phyloP scores from a whole-genome alignment of 2,113 vertebrate genomes.

The Mus pahari region DNA sequence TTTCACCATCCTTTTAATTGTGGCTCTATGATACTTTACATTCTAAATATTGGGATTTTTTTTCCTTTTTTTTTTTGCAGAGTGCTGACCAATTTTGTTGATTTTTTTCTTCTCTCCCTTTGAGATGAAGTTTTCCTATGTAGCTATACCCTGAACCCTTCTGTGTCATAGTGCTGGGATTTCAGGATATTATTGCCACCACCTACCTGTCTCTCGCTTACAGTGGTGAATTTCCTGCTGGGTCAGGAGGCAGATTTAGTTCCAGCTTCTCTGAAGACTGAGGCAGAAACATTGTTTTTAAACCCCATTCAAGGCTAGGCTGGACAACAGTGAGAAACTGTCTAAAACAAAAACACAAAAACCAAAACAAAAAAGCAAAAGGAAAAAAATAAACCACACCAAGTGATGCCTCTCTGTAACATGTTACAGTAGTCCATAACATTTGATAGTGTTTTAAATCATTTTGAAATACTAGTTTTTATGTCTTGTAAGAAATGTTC shows the following conservation, averaged over 20 bases:
- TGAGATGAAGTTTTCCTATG: background rate
- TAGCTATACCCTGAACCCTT: background rate
- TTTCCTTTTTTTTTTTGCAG: background rate
- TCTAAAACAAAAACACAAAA: background rate
- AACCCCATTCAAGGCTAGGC: background rate
- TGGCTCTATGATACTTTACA: background rate
- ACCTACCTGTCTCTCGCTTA: background rate
- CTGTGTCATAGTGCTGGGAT: too few species aligned
- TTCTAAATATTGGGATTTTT: background rate
- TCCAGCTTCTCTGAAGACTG: background rate
- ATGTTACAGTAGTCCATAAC: background rate
- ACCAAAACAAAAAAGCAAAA: background rate
- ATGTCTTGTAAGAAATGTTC: constrained; percentile 3
- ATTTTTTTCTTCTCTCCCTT: background rate
- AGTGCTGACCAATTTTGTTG: background rate
- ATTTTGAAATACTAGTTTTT: background rate
- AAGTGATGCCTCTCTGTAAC: background rate
- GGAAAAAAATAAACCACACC: background rate
- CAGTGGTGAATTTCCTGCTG: background rate
- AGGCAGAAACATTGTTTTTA: background rate
- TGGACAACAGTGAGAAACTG: background rate
- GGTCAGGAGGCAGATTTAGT: background rate
- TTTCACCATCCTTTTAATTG: background rate
- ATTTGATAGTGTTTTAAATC: background rate
- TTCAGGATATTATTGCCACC: background rate